Evolutionary conservation across 2,797 vertebrate genomes (phyloP).

Genomic region (Anguilla marmorata): DNA sequence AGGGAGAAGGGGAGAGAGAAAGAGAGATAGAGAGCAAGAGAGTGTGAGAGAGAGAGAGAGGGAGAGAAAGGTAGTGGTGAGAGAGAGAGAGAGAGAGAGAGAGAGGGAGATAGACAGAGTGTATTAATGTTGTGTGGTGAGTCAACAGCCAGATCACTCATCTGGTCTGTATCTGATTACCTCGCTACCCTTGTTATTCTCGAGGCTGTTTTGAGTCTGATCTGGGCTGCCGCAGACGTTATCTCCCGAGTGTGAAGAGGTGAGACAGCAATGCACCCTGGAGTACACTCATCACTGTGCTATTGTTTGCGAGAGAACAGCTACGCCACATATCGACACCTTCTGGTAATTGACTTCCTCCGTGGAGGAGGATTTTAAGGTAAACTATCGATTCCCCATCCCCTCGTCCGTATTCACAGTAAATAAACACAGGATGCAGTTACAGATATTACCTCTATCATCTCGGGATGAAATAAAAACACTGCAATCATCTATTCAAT

Average conservation of each 20-base stretch:
- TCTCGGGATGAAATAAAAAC: constrained; percentile 19
- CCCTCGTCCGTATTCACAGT: constrained; percentile 43
- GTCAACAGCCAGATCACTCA: background rate
- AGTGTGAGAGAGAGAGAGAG: constrained; percentile 16
- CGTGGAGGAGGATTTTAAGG: constrained; percentile 40
- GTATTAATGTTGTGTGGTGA: background rate
- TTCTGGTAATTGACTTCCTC: constrained; percentile 46
- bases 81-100: constrained; percentile 43
- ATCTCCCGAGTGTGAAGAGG: constrained; percentile 20
- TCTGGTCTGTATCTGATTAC: background rate
- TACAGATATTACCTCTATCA: constrained; percentile 44
- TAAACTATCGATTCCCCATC: constrained; percentile 47
- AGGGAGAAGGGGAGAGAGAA: constrained; percentile 40
- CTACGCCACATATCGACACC: constrained; percentile 41
- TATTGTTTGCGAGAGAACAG: constrained; percentile 15
- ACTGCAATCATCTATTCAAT: constrained; percentile 34
- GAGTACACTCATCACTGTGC: background rate
- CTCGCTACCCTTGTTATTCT: background rate
- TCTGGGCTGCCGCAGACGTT: background rate
- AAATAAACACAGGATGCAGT: constrained; percentile 44
- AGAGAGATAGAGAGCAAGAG: background rate
- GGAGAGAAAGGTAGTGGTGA: constrained; percentile 35
- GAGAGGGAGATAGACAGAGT: background rate
- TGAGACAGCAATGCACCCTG: constrained; percentile 17
- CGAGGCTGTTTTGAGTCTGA: background rate